Base-by-base conservation (phyloP, 30 jellyfish, hydroid and myxozoan species). In the Turritopsis rubra region DNA sequence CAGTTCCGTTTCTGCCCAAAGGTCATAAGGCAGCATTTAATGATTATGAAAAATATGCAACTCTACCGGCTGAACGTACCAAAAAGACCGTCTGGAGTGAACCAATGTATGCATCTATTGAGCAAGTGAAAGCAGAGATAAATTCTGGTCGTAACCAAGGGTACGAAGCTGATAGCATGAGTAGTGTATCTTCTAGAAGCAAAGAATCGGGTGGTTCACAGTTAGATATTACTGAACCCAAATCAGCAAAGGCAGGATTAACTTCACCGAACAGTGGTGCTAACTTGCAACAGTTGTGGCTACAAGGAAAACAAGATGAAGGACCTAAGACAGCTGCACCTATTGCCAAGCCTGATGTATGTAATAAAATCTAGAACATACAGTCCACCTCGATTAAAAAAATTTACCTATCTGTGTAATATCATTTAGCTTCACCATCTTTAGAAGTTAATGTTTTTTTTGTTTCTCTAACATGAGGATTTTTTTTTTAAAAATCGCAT, bases 141-240 rank as follows among this genome's bases (percentile, higher is more conserved):
- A 87, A 66, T 41, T 75, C 90, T 0, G 65, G 75, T n/a, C 84
- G 75, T 0, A 72, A 66, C n/a, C 88, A 85, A 19, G 97, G 97
- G 16, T 90, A 90, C 54, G 97, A 91, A 52, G 92, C 96, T 24
- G 97, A 91, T 80, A 91, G 96, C 54, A 52, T 91, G 81, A 91
- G 97, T 29, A 85, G 94, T 0, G 29, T 87, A 84, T 92, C 98
- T 0, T 87, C 96, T 24, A 86, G 85, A 75, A 92, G 98, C 68
- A 92, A 88, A 72, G 98, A 92, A 22, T 92, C 98, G 1, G 24
- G 82, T 30, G 98, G 98, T 8, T 92, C 98, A 19, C 96, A 83
- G 84, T 90, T 89, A 1, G 96, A 89, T 1, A 91, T 75, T 21
- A 31, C 53, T 18, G 95, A 91, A 28, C 83, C 73, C 25, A 29